Base-by-base conservation (phyloP, 2,797 vertebrate genomes). In the Podargus strigoides region DNA sequence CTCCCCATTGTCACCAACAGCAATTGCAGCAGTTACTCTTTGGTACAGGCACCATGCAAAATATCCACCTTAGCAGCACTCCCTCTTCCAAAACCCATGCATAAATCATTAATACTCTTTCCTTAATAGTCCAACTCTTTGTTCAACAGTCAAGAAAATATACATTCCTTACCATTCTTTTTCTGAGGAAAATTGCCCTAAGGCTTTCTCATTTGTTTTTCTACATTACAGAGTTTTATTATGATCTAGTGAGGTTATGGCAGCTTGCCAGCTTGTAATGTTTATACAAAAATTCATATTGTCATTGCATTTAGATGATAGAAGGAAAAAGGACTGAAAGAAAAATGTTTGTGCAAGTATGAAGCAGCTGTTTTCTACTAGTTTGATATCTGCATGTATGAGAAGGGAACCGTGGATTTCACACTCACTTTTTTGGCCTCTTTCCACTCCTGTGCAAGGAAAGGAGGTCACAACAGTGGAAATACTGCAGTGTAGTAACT, bases 171-270 rank as follows among this genome's bases (percentile, higher is more conserved):
- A n/a, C 19, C 22, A 16, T 10, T 16, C 46, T 56, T 70, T 20
- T 39, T 66, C 24, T 41, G 20, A 58, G 30, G 36, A 44, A 83
- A 76, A 68, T 39, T 72, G 36, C 84, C 64, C 49, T 30, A 56
- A 60, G 55, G 86, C n/a, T 74, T 81, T 36, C 60, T 67, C 75
- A 26, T 90, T 72, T 68, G 13, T 79, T 76, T 82, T 68, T 20
- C 63, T 39, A 26, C 18, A 13, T 5, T 76, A 74, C 68, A 90
- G 86, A 30, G 64, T 82, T 93, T 85, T 85, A 74, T 85, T 36
- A 60, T 36, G 14, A 67, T 52, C 17, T 39, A 7, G 30, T 17
- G 32, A 76, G 37, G 44, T 76, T 60, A 60, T 39, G 42, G 76
- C 55, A 60, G 56, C 46, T 72, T 72, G n/a, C 72, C 30, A 47